These are phyloP conservation scores for Steinernema carpocapsae DNA, from an alignment of 2,888 invertebrate genomes.

Conservation along the genomic window DNA sequence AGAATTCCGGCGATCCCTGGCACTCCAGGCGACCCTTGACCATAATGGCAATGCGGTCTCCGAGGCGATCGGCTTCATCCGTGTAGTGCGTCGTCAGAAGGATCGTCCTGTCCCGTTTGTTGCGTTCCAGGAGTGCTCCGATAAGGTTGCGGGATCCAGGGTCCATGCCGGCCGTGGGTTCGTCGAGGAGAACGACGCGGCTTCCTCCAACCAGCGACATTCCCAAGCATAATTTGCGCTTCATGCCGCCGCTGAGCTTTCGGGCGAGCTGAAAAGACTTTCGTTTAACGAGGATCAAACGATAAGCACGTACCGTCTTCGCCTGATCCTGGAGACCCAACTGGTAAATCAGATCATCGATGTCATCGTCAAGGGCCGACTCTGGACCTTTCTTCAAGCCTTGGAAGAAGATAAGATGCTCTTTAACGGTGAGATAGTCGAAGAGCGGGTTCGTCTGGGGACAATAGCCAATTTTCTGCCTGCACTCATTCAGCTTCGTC, in stretches of 20 bases:
- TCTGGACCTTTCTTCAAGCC: constrained; percentile 53
- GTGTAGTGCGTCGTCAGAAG: constrained; percentile 67
- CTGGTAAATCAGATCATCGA: constrained; percentile 44
- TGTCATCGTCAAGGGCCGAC: constrained; percentile 41
- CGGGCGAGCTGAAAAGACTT: constrained; percentile 42
- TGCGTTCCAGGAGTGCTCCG: constrained; percentile 49
- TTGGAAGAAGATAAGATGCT: constrained; percentile 62
- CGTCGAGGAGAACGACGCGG: constrained; percentile 61
- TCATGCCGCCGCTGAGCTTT: constrained; percentile 64
- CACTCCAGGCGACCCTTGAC: constrained; percentile 57
- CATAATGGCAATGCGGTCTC: constrained; percentile 63
- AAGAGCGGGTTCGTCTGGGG: constrained; percentile 65
- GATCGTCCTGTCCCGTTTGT: constrained; percentile 54
- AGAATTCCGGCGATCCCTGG: constrained; percentile 55
- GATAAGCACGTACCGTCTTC: constrained; percentile 50
- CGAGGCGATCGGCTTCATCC: constrained; percentile 67
- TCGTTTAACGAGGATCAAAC: too few species aligned
- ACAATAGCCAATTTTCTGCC: constrained; percentile 55
- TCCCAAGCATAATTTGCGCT: constrained; percentile 64
- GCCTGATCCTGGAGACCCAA: constrained; percentile 53
- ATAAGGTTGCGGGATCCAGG: constrained; percentile 45
- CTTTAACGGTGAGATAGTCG: constrained; percentile 59
- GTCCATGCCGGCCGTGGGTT: constrained; percentile 62
- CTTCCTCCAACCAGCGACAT: constrained; percentile 62
- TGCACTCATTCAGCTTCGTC: constrained; percentile 42